These are phyloP conservation scores for Gymnobelideus leadbeateri DNA, from an alignment of 2,113 vertebrate genomes.

Conservation along the genomic window DNA sequence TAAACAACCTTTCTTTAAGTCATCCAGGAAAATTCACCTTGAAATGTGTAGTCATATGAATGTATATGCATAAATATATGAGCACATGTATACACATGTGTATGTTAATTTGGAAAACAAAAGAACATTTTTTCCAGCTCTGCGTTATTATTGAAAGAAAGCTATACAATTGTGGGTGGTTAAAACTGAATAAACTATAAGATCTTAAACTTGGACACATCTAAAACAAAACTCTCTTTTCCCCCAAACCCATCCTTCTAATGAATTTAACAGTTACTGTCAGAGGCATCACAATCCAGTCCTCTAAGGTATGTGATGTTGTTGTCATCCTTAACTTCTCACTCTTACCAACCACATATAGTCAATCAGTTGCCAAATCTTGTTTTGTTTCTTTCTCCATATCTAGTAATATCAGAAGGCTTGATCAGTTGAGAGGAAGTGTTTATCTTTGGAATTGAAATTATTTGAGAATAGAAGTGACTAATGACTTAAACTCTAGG, in stretches of 20 bases:
- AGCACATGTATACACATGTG: neutral
- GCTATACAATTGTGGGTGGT: constrained; percentile 47
- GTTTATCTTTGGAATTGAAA: neutral
- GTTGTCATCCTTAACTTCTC: neutral
- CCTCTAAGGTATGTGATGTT: neutral
- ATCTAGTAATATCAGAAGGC: neutral
- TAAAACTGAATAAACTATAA: neutral
- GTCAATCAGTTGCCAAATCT: neutral
- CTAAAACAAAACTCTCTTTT: neutral
- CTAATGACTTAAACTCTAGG: neutral
- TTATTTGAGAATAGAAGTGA: neutral
- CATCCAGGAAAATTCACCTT: neutral
- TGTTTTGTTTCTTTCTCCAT: neutral
- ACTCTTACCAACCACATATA: neutral
- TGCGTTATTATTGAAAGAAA: constrained; percentile 57
- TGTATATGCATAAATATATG: neutral
- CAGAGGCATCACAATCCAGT: neutral
- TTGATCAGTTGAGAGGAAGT: neutral
- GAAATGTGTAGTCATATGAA: neutral
- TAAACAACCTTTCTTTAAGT: neutral
- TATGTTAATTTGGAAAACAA: neutral
- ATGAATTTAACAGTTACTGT: neutral
- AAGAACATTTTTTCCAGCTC: constrained; percentile 45
- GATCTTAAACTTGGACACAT: neutral
- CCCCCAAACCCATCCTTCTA: neutral